Evolutionary conservation across 2,888 invertebrate species (phyloP), one percentile per base, ranked within the genome.

Genomic region (Myopa testacea): DNA sequence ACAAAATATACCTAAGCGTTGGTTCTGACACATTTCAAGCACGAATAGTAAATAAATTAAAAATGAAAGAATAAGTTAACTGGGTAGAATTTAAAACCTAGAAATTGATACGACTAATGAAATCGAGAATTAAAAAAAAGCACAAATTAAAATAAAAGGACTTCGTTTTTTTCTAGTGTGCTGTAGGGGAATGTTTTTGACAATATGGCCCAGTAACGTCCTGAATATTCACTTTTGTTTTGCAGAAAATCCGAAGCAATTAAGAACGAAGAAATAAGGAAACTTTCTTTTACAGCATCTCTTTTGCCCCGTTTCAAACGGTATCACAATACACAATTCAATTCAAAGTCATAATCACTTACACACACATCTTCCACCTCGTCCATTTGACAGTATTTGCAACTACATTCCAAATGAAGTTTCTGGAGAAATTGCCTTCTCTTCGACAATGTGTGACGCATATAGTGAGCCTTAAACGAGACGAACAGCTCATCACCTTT

Each of bases 401-500:
- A 55, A 62, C 78, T 63, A 26, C 81, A 75, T 16, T 70, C 19
- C 62, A 79, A 7, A 72, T 79, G 55, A 45, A 81, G 37, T 45
- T 52, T 65, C 26, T 77, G 19, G 62, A 82, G 70, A n/a, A 70
- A 79, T 7, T 40, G 14, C 26, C 75, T 63, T 71, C 80, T 75
- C 6, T 70, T 71, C 7, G 8, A 4, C 7, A 63, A 62, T 12
- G 37, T 67, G 26, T 79, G 76, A 16, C 34, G 58, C 40, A 70
- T 78, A 16, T 79, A 80, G 75, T 81, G 75, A 8, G 84, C 83
- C 78, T 82, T 78, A 75, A 79, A 79, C 58, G 80, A 65, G 37
- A 83, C 79, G 52, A 73, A 78, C 6, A 84, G 67, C 75, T 82
- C 81, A 71, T 84, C 82, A 4, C 80, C 83, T 45, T 77, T 67